Conservation (phyloP, 2,797 vertebrate genomes). For the Sylvilagus floridanus region DNA sequence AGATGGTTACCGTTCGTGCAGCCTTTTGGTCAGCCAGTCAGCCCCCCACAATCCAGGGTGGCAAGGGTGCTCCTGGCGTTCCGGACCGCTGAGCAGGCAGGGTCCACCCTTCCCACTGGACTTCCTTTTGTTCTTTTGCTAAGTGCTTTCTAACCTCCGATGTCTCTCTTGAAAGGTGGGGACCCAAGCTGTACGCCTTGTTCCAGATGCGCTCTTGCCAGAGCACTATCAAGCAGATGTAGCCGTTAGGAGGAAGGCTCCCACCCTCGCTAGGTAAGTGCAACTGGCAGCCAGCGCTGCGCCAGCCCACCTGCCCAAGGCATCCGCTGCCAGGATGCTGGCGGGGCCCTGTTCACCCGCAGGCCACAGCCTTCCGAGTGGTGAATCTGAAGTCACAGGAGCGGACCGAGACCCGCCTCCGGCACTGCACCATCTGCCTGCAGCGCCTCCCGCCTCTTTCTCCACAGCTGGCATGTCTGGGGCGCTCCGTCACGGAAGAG, state of each 20-base stretch:
- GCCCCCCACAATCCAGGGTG: rapidly evolving
- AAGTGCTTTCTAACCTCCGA: constrained; percentile 65
- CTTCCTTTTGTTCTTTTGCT: neutral
- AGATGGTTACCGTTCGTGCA: neutral
- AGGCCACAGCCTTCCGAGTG: too few relatives aligned
- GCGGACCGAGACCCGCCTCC: neutral
- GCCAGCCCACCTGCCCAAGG: neutral
- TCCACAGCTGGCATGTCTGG: neutral
- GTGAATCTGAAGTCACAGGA: neutral
- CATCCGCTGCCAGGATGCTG: neutral
- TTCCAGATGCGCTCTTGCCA: constrained; percentile 83
- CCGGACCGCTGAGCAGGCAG: neutral
- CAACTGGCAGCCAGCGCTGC: neutral
- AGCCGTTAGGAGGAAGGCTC: neutral
- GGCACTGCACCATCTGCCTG: rapidly evolving
- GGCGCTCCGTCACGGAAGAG: neutral
- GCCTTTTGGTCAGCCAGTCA: neutral
- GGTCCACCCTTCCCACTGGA: rapidly evolving
- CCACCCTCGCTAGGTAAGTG: constrained; percentile 68
- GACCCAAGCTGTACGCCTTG: constrained; percentile 82
- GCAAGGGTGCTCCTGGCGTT: neutral
- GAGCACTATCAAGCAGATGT: constrained; percentile 83
- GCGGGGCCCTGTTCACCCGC: neutral
- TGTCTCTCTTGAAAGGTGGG: constrained; percentile 83
- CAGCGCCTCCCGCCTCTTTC: too few relatives aligned